A percentile compares a stretch with the other conserved stretches of the same genome.
These are phyloP conservation scores for Epinephelus coioides DNA, from an alignment of 2,797 vertebrate genomes.

Conservation along the genomic window DNA sequence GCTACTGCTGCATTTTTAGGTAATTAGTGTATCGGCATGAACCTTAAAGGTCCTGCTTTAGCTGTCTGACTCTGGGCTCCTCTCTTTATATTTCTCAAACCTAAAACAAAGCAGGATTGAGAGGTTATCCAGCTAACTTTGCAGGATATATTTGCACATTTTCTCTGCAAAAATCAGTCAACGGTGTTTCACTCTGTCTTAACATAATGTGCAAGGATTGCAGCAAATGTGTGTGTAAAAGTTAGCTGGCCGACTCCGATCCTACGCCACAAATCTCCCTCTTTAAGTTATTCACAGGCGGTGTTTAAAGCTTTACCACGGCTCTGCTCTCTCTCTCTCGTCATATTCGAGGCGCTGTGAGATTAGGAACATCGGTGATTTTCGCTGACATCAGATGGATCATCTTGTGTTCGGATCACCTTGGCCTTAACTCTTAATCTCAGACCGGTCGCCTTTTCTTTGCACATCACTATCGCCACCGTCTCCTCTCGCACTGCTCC, in stretches of 20 bases:
- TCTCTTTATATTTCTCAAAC: background rate
- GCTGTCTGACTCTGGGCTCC: slow-evolving; percentile 26
- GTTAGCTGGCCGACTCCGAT: slow-evolving; percentile 25
- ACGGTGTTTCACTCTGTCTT: slow-evolving; percentile 30
- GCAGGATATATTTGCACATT: slow-evolving; percentile 25
- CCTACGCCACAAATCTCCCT: background rate
- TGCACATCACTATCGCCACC: slow-evolving; percentile 61
- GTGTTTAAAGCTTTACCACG: slow-evolving; percentile 61
- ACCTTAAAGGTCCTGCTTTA: slow-evolving; percentile 40
- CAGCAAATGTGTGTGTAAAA: slow-evolving; percentile 9
- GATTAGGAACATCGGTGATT: slow-evolving; percentile 80
- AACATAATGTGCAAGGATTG: slow-evolving; percentile 1
- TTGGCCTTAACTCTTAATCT: slow-evolving; percentile 92
- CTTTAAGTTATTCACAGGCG: slow-evolving; percentile 4
- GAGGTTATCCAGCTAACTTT: slow-evolving; percentile 17
- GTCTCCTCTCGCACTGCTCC: slow-evolving; percentile 33
- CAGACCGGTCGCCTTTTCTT: slow-evolving; percentile 74
- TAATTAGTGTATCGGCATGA: slow-evolving; percentile 24
- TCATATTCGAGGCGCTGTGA: slow-evolving; percentile 59
- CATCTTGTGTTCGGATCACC: slow-evolving; percentile 89
- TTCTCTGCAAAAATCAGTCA: slow-evolving; percentile 23
- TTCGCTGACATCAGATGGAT: slow-evolving; percentile 57
- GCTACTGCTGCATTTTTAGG: slow-evolving; percentile 53
- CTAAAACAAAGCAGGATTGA: slow-evolving; percentile 21
- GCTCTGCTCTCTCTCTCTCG: slow-evolving; percentile 19